Evolutionary conservation across 2,888 invertebrate genomes (phyloP).

Genomic region (Andrena camellia): DNA sequence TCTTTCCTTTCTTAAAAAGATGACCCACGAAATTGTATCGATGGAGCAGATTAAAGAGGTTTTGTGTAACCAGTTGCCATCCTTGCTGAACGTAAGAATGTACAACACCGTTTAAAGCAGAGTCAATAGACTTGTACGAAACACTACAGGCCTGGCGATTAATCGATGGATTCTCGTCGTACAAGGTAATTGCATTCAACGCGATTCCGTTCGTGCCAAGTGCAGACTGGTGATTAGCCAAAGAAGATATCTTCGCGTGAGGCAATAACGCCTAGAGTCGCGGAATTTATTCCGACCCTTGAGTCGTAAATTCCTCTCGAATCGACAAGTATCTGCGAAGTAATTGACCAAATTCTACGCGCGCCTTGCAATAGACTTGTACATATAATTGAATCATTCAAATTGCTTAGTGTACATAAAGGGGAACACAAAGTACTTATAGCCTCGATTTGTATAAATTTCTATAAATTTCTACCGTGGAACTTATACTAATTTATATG

Average conservation of each 20-base stretch:
- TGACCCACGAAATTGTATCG: background rate
- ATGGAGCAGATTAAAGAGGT: background rate
- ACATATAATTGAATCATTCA: constrained; percentile 30
- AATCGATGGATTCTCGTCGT: constrained; percentile 8
- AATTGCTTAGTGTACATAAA: constrained; percentile 52
- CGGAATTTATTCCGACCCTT: background rate
- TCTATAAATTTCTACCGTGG: constrained; percentile 4
- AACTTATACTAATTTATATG: background rate
- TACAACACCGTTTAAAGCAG: constrained; percentile 52
- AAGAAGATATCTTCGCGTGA: constrained; percentile 65
- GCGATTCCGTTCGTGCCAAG: constrained; percentile 76
- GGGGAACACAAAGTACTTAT: constrained; percentile 4
- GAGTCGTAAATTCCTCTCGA: background rate
- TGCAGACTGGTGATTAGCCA: constrained; percentile 72
- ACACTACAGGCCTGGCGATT: constrained; percentile 22
- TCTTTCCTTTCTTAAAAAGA: background rate
- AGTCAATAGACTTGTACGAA: constrained; percentile 21
- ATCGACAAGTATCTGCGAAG: background rate
- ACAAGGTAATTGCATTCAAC: constrained; percentile 22
- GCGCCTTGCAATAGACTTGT: constrained; percentile 22
- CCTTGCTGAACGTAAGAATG: constrained; percentile 68
- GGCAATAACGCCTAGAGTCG: background rate
- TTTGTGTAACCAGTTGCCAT: constrained; percentile 58
- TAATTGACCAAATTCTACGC: constrained; percentile 7
- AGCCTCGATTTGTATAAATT: constrained; percentile 5